Evolutionary conservation across 2,888 invertebrate species (phyloP), one percentile per base, ranked within the genome.

Genomic region (Caenorhabditis plicata): DNA sequence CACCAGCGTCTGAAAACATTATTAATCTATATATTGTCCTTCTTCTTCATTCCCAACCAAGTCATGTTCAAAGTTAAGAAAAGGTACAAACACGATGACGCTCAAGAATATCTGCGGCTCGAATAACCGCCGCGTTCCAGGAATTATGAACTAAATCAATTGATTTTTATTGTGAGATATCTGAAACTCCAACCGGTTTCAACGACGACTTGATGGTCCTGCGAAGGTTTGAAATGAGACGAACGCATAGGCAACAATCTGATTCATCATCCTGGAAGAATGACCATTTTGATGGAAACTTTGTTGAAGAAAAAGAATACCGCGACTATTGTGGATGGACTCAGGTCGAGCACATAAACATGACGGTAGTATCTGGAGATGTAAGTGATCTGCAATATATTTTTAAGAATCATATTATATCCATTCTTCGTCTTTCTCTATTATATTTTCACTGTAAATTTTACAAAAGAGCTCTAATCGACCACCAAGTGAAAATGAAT

Each of bases 301-400:
- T n/a, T 13, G 15, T 17, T 2, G 11, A n/a, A 19, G 33, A 15
- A 40, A 39, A 50, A 55, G 81, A 86, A 84, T 81, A 88, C 88
- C 63, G 88, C 87, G 55, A 87, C 86, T 41, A 88, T 87, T 53
- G 87, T 85, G 2, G 89, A 89, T 9, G 89, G 89, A 80, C 89
- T 89, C 80, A 90, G 85, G 82, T 90, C 90, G 55, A 90, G 83
- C 70, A 89, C 87, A 79, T 88, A 88, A 40, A 88, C 88, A 68
- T 89, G 85, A 63, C 88, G 84, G 80, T 90, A 89, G 58, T 85
- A 85, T 68, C 87, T 86, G 19, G 89, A 87, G 33, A 90, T 82
- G 81, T 88, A 89, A 71, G 87, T 86, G 29, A 89, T n/a, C n/a
- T n/a, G n/a, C n/a, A n/a, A n/a, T n/a, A n/a, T n/a, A n/a, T n/a